A percentile compares a stretch with the other conserved stretches of the same genome.
Conservation (phyloP, 2,797 vertebrate genomes). For the Euthynnus affinis region DNA sequence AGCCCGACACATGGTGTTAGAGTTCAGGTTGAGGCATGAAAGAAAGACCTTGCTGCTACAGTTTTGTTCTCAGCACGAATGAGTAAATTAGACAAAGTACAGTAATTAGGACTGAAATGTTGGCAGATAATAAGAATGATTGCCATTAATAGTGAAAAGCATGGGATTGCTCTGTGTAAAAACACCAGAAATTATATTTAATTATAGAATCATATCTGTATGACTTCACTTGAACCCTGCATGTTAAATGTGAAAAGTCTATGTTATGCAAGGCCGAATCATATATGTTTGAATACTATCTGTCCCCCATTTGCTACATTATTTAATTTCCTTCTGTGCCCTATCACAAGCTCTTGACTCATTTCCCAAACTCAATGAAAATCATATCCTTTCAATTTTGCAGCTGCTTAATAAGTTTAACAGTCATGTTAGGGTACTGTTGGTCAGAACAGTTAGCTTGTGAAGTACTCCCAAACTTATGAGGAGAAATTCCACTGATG, state of each 20-base stretch:
- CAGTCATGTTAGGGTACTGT: constrained; percentile 42
- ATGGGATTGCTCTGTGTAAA: constrained; percentile 25
- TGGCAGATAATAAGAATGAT: constrained; percentile 34
- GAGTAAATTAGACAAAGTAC: constrained; percentile 55
- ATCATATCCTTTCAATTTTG: constrained; percentile 66
- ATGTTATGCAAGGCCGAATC: constrained; percentile 44
- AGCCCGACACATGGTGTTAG: constrained; percentile 57
- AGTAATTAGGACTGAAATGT: constrained; percentile 60
- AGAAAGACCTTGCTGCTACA: constrained; percentile 34
- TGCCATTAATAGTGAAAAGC: constrained; percentile 38
- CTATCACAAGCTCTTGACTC: constrained; percentile 35
- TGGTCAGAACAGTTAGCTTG: constrained; percentile 41
- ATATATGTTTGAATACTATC: constrained; percentile 44
- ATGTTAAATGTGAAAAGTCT: constrained; percentile 39
- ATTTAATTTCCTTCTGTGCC: constrained; percentile 63
- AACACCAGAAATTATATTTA: constrained; percentile 43
- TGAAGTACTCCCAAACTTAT: constrained; percentile 47
- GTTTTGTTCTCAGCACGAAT: constrained; percentile 55
- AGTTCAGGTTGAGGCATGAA: constrained; percentile 53
- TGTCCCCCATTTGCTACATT: constrained; percentile 33
- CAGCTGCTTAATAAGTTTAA: constrained; percentile 59
- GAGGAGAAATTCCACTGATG: constrained; percentile 31
- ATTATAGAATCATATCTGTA: constrained; percentile 45
- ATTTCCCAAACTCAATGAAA: constrained; percentile 64
- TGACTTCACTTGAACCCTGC: constrained; percentile 18